Evolutionary conservation across 35 echinoderm and acorn worm species (phyloP).

Genomic region (Stichopus chloronotus): DNA sequence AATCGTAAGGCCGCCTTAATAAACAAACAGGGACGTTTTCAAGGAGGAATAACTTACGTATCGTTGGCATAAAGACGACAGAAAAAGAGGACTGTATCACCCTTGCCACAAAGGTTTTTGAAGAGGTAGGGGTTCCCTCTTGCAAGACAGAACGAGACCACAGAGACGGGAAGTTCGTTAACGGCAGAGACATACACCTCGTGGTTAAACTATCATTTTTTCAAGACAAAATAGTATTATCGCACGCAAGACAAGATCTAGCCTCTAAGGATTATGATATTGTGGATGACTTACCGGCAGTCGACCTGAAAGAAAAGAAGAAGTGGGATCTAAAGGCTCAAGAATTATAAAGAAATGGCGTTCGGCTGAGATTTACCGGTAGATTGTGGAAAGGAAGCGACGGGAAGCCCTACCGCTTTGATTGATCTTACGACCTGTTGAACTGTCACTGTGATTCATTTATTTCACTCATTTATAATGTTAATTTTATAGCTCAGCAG

Average conservation of each 20-base stretch:
- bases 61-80: background rate
- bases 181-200: background rate
- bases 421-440: too few relatives aligned
- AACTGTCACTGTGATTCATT: too few relatives aligned
- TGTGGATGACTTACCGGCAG: background rate
- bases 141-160: background rate
- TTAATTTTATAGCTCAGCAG: too few relatives aligned
- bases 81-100: background rate
- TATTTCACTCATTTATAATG: too few relatives aligned
- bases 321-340: background rate
- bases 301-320: background rate
- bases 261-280: background rate
- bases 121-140: background rate
- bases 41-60: conserved; percentile 6
- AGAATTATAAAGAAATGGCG: background rate
- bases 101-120: background rate
- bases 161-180: background rate
- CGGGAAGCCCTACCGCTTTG: background rate
- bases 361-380: background rate
- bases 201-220: background rate
- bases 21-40: conserved; percentile 15
- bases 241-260: background rate
- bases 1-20: background rate
- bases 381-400: background rate
- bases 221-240: background rate